Evolutionary conservation across 2,797 vertebrate species (phyloP).

Genomic region (Moxostoma hubbsi): DNA sequence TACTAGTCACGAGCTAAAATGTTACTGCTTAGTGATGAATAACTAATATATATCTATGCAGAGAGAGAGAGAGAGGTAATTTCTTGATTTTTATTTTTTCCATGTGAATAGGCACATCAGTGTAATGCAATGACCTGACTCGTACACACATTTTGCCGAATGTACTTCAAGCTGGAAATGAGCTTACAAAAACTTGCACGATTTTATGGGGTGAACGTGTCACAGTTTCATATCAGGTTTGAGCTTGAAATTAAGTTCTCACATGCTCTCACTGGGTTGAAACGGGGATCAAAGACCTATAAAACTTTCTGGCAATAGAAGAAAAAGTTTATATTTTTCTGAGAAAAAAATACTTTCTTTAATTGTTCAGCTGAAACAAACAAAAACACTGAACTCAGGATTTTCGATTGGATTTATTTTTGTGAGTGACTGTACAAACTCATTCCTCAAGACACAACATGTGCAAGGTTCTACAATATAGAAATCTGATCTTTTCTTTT

Average conservation of each 20-base stretch:
- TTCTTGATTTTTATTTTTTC: constrained; percentile 11
- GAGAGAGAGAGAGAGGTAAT: neutral
- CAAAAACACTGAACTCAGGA: constrained; percentile 12
- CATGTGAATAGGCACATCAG: constrained; percentile 15
- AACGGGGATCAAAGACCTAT: constrained; percentile 29
- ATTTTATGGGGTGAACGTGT: constrained; percentile 21
- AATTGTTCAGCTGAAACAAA: constrained; percentile 40
- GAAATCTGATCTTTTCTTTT: neutral
- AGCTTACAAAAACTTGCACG: constrained; percentile 10
- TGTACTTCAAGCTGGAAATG: constrained; percentile 25
- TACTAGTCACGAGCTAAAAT: constrained; percentile 1
- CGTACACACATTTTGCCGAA: constrained; percentile 32
- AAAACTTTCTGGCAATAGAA: constrained; percentile 27
- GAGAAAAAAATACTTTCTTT: constrained; percentile 24
- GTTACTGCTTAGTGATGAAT: constrained; percentile 22
- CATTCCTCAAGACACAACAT: neutral
- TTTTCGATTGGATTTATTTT: constrained; percentile 18
- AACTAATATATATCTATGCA: constrained; percentile 5
- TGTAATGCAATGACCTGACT: constrained; percentile 16
- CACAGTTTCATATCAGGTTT: constrained; percentile 15
- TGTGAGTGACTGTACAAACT: neutral
- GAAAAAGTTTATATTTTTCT: constrained; percentile 22
- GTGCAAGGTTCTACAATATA: neutral
- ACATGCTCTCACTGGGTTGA: constrained; percentile 13
- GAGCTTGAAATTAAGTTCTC: constrained; percentile 25